Base-by-base conservation (phyloP, 1,140 invertebrate species). In the Coelopa frigida region DNA sequence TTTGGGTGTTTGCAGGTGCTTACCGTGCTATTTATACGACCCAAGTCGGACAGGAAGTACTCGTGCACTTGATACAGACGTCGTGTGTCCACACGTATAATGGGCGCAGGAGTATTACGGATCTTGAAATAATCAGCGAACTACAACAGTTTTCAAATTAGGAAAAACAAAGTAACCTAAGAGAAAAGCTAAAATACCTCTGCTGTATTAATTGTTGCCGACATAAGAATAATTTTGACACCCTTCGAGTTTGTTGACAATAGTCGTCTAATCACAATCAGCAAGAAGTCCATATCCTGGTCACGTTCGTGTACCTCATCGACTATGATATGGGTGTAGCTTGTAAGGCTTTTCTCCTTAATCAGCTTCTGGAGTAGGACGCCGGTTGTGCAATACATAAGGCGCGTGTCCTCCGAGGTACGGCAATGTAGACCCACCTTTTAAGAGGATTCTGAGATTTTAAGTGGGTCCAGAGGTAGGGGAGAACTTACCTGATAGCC, bases 261-360 rank as follows among this genome's bases (percentile, higher is more conserved):
- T 12, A 94, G 70, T 41, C 87, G 88, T 46, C 85, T 81, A 1
- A 98, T 76, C 11, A 97, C 72, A 14, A 96, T 75, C 6, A 99
- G 62, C 4, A 97, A 71, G 64, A 99, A 95, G 56, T 86, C 85
- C 76, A 92, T 91, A 46, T 98, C 90, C 64, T 89, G 81, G 60
- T 94, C 87, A 17, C 96, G 75, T 73, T 99, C 95, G 65, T 99
- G 96, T 15, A 99, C 84, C 70, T 96, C 89, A 71, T 94, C 94
- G 6, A 99, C 72, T 57, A 99, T 84, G 36, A 99, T 80, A 68
- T 99, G 95, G 1, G 94, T 94, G 49, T 73, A 78, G 84, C 94
- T 72, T 26, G 61, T 60, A 2, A 78, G 67, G 37, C 83, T 82
- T 53, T 74, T 73, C 1, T 53, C 42, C 46, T 78, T 80, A 45